These are phyloP conservation scores for Nannospalax galili DNA, from an alignment of 2,113 vertebrate species.

Conservation along the genomic window DNA sequence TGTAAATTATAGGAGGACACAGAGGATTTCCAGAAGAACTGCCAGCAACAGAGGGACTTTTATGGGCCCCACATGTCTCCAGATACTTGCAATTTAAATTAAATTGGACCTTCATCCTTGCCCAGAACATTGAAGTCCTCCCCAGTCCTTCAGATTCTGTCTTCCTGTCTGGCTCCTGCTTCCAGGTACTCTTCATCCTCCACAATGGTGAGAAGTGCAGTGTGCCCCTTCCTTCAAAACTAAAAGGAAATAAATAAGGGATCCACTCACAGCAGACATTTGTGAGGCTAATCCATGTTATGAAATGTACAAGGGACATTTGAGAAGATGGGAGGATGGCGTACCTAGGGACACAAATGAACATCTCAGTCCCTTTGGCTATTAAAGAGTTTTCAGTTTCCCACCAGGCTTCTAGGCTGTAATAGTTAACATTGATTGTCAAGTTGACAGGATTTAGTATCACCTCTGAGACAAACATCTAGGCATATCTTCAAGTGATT, in stretches of 20 bases:
- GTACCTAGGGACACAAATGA: neutral
- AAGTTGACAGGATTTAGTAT: neutral
- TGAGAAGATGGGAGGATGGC: no score
- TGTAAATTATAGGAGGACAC: neutral
- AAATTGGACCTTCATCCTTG: neutral
- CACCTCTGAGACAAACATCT: neutral
- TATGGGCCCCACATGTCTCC: neutral
- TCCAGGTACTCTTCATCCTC: neutral
- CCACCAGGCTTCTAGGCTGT: neutral
- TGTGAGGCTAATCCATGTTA: neutral
- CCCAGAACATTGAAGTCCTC: neutral
- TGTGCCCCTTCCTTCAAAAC: neutral
- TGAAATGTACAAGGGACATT: neutral
- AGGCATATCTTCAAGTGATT: neutral
- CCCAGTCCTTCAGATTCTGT: neutral
- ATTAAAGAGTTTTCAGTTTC: neutral
- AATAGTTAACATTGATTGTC: neutral
- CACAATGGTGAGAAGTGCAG: neutral
- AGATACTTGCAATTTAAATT: conserved; percentile 23
- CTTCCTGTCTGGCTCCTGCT: neutral
- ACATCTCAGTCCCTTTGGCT: neutral
- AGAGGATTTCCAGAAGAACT: neutral
- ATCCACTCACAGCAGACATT: neutral
- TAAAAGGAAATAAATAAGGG: neutral
- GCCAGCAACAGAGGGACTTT: neutral